Conservation (phyloP, 2,888 invertebrate genomes). For the Nowickia ferox region DNA sequence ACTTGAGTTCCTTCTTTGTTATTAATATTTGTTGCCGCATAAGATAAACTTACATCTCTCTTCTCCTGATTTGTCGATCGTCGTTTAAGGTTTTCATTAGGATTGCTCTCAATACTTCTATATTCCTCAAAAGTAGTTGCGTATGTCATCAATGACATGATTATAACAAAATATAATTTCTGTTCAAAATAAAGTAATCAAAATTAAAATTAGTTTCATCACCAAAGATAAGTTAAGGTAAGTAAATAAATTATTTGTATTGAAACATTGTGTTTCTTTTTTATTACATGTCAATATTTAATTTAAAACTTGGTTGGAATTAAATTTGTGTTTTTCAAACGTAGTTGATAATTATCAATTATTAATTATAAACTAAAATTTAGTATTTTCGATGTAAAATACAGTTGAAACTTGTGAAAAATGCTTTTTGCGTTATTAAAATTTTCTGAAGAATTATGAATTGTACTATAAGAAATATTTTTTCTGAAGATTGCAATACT, state of each 20-base stretch:
- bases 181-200: conserved; percentile 43
- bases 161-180: conserved; percentile 43
- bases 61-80: conserved; percentile 76
- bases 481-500: no score
- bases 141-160: conserved; percentile 38
- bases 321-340: no score
- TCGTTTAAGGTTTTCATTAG: conserved; percentile 28
- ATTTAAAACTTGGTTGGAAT: no score
- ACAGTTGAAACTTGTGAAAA: no score
- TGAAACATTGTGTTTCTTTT: not conserved
- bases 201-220: conserved; percentile 6
- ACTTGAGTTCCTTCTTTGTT: conserved; percentile 82
- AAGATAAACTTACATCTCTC: conserved; percentile 82
- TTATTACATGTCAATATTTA: no score
- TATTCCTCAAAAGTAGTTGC: conserved; percentile 63
- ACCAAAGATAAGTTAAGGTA: conserved; percentile 32
- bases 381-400: no score
- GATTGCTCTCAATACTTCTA: conserved; percentile 30
- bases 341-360: no score
- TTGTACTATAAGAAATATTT: no score
- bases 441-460: no score
- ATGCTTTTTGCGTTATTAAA: no score
- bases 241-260: conserved; percentile 24
- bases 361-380: no score
- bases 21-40: conserved; percentile 82